Evolutionary conservation across 2,888 invertebrate genomes (phyloP).

Genomic region (Cremastinae sp.): DNA sequence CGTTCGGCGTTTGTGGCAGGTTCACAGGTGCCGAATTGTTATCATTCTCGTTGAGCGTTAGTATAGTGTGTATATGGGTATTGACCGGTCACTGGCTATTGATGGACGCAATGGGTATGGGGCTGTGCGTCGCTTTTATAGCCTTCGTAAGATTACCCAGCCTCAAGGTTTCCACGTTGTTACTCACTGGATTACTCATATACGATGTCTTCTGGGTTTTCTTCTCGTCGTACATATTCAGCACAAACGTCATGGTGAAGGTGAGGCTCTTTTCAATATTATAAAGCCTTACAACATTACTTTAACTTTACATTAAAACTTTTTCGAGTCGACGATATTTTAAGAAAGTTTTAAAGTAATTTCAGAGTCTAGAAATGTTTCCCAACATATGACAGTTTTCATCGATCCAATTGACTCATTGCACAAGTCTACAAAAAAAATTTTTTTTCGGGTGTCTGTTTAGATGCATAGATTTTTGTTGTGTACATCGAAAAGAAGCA

Average conservation of each 20-base stretch:
- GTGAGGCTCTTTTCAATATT: slow-evolving; percentile 82
- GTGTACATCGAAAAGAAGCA: no score
- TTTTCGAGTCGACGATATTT: no score
- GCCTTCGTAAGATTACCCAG: slow-evolving; percentile 97
- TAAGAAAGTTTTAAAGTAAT: no score
- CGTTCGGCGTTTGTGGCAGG: slow-evolving; percentile 94
- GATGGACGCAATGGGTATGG: slow-evolving; percentile 99
- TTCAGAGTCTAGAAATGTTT: no score
- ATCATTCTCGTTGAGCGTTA: slow-evolving; percentile 94
- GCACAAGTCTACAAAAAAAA: no score
- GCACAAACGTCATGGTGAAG: slow-evolving; percentile 99
- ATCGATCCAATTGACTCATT: no score
- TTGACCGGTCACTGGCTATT: slow-evolving; percentile 98
- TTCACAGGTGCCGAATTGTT: slow-evolving; percentile 97
- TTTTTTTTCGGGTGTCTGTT: no score
- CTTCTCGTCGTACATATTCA: slow-evolving; percentile 98
- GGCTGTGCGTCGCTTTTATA: slow-evolving; percentile 98
- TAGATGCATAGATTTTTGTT: no score
- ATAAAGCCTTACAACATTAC: neutral
- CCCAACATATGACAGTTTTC: no score
- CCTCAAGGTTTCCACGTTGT: slow-evolving; percentile 96
- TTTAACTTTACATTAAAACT: no score
- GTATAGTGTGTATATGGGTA: slow-evolving; percentile 98
- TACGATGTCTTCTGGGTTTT: slow-evolving; percentile 99
- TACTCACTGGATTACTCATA: slow-evolving; percentile 94